phyloP scores from a whole-genome alignment of 2,797 vertebrate genomes.

The Apodemus agrarius region DNA sequence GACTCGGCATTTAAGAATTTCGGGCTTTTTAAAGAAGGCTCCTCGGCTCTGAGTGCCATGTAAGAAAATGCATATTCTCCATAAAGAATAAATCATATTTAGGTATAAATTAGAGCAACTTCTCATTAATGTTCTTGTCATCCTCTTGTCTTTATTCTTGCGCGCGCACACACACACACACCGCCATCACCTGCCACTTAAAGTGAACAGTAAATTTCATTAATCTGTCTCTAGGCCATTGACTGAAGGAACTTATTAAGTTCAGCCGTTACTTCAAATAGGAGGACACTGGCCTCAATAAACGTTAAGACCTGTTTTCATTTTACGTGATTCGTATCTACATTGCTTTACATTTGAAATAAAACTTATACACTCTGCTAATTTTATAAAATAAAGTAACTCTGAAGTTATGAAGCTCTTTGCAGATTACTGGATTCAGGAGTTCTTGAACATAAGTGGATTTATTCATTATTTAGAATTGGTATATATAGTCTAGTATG shows the following conservation, averaged over 20 bases:
- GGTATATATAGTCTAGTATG: neutral
- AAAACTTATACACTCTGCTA: slow-evolving; percentile 28
- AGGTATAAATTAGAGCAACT: slow-evolving; percentile 49
- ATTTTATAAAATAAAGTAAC: slow-evolving; percentile 56
- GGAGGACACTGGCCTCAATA: neutral
- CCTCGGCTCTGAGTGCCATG: neutral
- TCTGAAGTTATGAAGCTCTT: slow-evolving; percentile 53
- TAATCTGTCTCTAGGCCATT: slow-evolving; percentile 6
- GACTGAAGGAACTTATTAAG: slow-evolving; percentile 1
- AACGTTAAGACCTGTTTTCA: neutral
- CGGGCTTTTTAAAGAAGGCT: neutral
- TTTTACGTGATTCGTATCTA: slow-evolving; percentile 17
- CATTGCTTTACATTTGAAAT: slow-evolving; percentile 43
- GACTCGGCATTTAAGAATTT: slow-evolving; percentile 43
- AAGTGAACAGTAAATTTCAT: slow-evolving; percentile 36
- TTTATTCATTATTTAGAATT: slow-evolving; percentile 41
- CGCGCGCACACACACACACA: no score
- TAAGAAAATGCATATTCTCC: slow-evolving; percentile 5
- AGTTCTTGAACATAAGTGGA: slow-evolving; percentile 48
- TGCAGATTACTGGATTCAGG: slow-evolving; percentile 35
- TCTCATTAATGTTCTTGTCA: neutral
- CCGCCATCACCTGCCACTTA: neutral
- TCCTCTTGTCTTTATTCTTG: neutral
- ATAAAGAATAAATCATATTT: slow-evolving; percentile 36
- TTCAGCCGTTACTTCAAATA: slow-evolving; percentile 1